Evolutionary conservation across 30 jellyfish, hydroid and myxozoan genomes (phyloP), one percentile per base, ranked within the genome.

Genomic region (Chironex yamaguchii): DNA sequence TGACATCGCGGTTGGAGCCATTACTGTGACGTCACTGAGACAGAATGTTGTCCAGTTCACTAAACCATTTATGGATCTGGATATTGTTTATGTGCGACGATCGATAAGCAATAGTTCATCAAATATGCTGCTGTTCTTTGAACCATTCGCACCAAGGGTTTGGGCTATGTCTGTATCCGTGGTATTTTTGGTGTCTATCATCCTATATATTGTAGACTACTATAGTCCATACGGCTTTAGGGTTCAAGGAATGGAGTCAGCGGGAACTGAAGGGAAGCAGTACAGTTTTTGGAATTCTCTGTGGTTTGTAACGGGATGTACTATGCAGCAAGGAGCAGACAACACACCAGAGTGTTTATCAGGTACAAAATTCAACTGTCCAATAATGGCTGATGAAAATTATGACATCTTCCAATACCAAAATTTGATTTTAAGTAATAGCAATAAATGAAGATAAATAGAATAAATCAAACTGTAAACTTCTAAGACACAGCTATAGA

Each of bases 171-270:
- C 54, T 25, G 25, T 70, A 22, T 34, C 74, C 28, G 82, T 74
- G 1, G 58, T 84, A 30, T 14, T 71, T 35, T 64, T 64, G 21
- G 67, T 84, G 25, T 84, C 87, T 4, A 51, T 84, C 28, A 20
- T 71, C 22, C 88, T 84, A 26, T 71, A 36, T 48, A 9, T 49
- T 1, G 74, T 84, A 0, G 94, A 84, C 33, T 58, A 33, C 30
- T 84, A 50, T 49, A 84, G 94, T 54, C 94, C 94, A 2, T 84
- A 34, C 31, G 94, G 94, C 13, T 84, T 84, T 84, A 64, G 82
- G 65, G 86, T 69, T 30, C 25, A 32, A 32, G 82, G 88, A 34
- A 71, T 23, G 62, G 34, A 50, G 27, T 22, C 63, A 28, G 63
- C 48, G 13, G 88, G 78, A 11, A 71, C 52, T 12, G 77, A 64